phyloP scores from a whole-genome alignment of 2,797 vertebrate genomes.

The Crenichthys baileyi region DNA sequence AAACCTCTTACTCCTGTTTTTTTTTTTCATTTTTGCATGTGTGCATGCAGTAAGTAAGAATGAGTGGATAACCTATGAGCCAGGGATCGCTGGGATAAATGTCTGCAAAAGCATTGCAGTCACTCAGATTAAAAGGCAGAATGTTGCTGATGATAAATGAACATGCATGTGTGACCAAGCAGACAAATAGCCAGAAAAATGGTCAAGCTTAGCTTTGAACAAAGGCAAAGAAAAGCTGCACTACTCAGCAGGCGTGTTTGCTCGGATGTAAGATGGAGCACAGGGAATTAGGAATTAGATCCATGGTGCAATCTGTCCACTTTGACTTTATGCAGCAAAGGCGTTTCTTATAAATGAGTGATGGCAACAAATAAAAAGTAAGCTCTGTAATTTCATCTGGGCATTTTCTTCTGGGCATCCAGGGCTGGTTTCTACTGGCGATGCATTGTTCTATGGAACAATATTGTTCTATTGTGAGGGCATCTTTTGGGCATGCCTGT shows the following conservation, averaged over 20 bases:
- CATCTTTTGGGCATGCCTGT: constrained; percentile 58
- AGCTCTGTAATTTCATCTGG: constrained; percentile 51
- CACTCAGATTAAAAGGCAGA: constrained; percentile 64
- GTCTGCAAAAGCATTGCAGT: constrained; percentile 39
- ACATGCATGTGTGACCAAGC: constrained; percentile 49
- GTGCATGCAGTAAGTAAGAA: constrained; percentile 10
- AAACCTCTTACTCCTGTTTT: constrained; percentile 17
- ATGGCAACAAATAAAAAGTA: constrained; percentile 37
- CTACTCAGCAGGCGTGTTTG: constrained; percentile 25
- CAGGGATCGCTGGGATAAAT: constrained; percentile 48
- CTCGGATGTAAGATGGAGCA: constrained; percentile 18
- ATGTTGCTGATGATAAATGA: constrained; percentile 62
- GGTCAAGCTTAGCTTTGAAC: constrained; percentile 52
- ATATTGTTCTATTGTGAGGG: too few relatives aligned
- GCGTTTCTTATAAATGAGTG: constrained; percentile 7
- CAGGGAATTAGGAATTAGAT: constrained; percentile 17
- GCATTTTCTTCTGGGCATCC: constrained; percentile 20
- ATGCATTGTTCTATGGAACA: constrained; percentile 58
- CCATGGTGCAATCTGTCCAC: not conserved
- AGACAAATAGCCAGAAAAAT: constrained; percentile 59
- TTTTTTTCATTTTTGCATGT: constrained; percentile 8
- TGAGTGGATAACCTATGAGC: constrained; percentile 19
- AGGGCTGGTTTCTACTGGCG: constrained; percentile 33
- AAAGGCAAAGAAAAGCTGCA: constrained; percentile 22
- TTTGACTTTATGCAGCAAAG: too few relatives aligned